A percentile compares a stretch with the other conserved stretches of the same genome.
These are phyloP conservation scores for Aurelia coerulea DNA, from an alignment of 30 jellyfish, hydroid and myxozoan species.

Conservation along the genomic window DNA sequence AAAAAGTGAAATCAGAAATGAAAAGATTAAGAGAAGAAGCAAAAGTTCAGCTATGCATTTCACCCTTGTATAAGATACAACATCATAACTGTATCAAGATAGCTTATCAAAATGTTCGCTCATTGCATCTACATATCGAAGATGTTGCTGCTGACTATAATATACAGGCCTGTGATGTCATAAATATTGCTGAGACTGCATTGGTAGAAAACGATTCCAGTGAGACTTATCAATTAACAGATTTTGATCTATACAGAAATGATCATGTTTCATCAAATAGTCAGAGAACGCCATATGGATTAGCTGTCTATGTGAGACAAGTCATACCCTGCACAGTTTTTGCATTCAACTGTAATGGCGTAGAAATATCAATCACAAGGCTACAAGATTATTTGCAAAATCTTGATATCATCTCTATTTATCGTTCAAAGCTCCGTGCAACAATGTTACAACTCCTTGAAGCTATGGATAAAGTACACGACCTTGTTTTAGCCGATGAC, in stretches of 20 bases:
- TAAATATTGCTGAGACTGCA: slow-evolving; percentile 23
- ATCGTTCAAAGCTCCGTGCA: no score
- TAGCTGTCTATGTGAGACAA: no score
- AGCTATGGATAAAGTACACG: no score
- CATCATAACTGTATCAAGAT: background rate
- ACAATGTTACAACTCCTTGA: no score
- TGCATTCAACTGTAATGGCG: no score
- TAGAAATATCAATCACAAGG: no score
- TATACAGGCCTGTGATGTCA: slow-evolving; percentile 9
- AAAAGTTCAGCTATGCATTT: background rate
- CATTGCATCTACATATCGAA: slow-evolving; percentile 8
- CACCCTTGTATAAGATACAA: background rate
- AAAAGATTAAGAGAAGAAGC: slow-evolving; percentile 4
- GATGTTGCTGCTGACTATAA: slow-evolving; percentile 18
- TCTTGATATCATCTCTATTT: no score
- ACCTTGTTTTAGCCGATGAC: background rate
- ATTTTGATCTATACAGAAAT: slow-evolving; percentile 19
- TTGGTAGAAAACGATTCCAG: background rate
- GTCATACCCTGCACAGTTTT: no score
- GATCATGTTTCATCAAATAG: background rate
- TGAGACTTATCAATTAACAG: background rate
- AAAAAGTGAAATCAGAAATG: slow-evolving; percentile 40
- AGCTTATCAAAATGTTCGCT: slow-evolving; percentile 24
- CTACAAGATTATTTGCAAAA: no score
- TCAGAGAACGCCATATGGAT: background rate